Base-by-base conservation (phyloP, 2,113 vertebrate species). In the Harpagus bidentatus region DNA sequence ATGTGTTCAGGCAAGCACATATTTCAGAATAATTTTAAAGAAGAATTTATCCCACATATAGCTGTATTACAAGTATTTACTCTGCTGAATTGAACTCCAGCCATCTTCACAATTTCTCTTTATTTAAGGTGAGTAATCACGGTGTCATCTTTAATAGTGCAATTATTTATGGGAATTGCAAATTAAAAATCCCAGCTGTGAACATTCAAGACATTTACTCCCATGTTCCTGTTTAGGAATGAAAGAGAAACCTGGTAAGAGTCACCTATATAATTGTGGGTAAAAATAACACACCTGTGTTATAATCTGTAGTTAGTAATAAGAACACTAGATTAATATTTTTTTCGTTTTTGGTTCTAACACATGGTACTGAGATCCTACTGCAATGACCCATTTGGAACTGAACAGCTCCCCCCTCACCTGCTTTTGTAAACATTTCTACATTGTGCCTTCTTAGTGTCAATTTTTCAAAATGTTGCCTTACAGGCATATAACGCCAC, bases 11-110 rank as follows among this genome's bases (percentile, higher is more conserved):
- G 73, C 88, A 96, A 94, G 70, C 32, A 83, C 26, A 34, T 45
- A 70, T 95, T 97, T 92, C 84, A 92, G 80, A 76, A 84, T 13
- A 94, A 69, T 88, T 76, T 77, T 71, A 59, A 95, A 73, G 77
- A 45, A 71, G 9, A 72, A 78, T 61, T 92, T 86, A 38, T 94
- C 96, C 66, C 67, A 79, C 42, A 52, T 70, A 42, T 80, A 97
- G 29, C 50, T 89, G 7, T 58, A 48, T 77, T 82, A 36, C 43
- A 90, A 61, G 58, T 86, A 71, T 94, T 95, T 89, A 73, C 48
- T 84, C 47, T 67, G 73, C 45, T 82, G 36, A 90, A 91, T 77
- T 66, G 23, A 82, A 91, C 70, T 96, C 65, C 70, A 93, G 34
- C 48, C 50, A 53, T 82, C 42, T 74, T 89, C 59, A 82, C 11